A percentile compares a stretch with the other conserved stretches of the same genome.
Evolutionary conservation across 2,113 vertebrate genomes (phyloP).

Genomic region (Apaloderma vittatum): DNA sequence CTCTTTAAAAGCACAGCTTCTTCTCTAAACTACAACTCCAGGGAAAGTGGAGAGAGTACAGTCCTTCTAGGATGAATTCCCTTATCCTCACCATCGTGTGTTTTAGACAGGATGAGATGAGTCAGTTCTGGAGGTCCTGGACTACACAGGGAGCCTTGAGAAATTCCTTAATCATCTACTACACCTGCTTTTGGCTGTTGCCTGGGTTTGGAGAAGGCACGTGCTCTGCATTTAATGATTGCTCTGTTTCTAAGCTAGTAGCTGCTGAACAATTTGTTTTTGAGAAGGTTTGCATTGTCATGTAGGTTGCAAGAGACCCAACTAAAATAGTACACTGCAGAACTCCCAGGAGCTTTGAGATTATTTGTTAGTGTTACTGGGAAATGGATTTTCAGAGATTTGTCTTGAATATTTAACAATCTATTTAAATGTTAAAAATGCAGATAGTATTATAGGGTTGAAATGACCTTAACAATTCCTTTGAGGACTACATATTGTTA

Average conservation of each 20-base stretch:
- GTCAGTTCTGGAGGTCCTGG: neutral
- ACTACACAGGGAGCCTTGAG: neutral
- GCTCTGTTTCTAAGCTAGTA: neutral
- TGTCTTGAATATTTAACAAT: conserved; percentile 49
- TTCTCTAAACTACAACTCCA: neutral
- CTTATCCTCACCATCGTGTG: neutral
- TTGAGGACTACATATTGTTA: conserved; percentile 27
- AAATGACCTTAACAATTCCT: conserved; percentile 23
- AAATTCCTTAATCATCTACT: neutral
- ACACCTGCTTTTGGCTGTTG: neutral
- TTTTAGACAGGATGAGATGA: neutral
- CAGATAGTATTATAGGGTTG: conserved; percentile 4
- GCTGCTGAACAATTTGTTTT: neutral
- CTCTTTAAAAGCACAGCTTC: neutral
- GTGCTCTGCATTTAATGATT: neutral
- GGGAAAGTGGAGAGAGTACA: neutral
- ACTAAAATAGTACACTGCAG: neutral
- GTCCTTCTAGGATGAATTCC: neutral
- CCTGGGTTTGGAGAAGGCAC: neutral
- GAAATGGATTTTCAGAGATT: conserved; percentile 41
- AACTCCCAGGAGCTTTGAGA: neutral
- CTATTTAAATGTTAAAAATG: conserved; percentile 44
- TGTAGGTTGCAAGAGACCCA: neutral
- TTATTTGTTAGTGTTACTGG: conserved; percentile 35
- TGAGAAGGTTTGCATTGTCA: neutral